phyloP scores from a whole-genome alignment of 2,888 invertebrate genomes.

The Monoplex corrugatus region DNA sequence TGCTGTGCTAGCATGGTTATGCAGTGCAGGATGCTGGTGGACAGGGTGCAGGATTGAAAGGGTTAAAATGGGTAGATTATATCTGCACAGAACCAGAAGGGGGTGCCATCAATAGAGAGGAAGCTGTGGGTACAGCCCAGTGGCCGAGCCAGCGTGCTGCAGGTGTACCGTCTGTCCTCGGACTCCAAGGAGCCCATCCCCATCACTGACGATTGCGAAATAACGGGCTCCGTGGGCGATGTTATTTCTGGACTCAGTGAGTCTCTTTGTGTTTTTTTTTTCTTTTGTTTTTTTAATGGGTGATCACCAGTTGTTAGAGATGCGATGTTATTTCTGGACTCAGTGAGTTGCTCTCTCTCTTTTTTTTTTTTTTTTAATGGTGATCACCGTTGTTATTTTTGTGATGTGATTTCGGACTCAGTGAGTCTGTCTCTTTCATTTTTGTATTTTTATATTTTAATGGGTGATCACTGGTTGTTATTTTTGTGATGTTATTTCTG shows the following conservation, averaged over 20 bases:
- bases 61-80: too few relatives aligned
- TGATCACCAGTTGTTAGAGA: too few relatives aligned
- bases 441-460: too few relatives aligned
- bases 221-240: conserved; percentile 13
- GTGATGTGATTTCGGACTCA: conserved; percentile 28
- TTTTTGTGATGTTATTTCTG: neutral
- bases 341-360: too few relatives aligned
- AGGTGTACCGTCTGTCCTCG: conserved; percentile 59
- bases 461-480: too few relatives aligned
- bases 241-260: conserved; percentile 48
- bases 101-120: conserved; percentile 75
- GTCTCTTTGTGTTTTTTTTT: conserved; percentile 21
- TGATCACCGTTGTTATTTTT: too few relatives aligned
- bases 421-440: conserved; percentile 46
- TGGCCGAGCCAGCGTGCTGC: conserved; percentile 69
- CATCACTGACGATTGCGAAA: conserved; percentile 61
- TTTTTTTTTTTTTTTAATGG: too few relatives aligned
- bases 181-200: neutral
- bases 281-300: too few relatives aligned
- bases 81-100: conserved; percentile 70
- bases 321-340: too few relatives aligned
- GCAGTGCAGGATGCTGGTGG: too few relatives aligned
- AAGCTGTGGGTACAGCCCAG: conserved; percentile 76
- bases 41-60: too few relatives aligned
- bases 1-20: too few relatives aligned